Percentiles rank a stretch among this genome's conserved stretches.
Evolutionary conservation across 2,797 vertebrate genomes (phyloP).

Genomic region (Halcyon smyrnensis): DNA sequence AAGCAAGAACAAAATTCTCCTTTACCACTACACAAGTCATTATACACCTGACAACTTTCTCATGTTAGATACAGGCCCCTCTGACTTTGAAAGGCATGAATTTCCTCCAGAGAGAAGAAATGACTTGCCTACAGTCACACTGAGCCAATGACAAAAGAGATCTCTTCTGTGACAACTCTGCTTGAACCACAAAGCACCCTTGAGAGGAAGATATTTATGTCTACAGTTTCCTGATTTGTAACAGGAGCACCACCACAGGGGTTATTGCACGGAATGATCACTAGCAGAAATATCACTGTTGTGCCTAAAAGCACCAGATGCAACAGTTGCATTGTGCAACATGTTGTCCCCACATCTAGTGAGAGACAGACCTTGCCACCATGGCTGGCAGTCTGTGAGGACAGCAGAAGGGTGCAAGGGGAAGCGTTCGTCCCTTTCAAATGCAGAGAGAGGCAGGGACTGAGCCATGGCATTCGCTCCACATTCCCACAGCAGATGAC

Average conservation of each 20-base stretch:
- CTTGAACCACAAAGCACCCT: conserved; percentile 16
- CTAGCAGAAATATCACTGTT: not conserved
- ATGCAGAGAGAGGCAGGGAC: not conserved
- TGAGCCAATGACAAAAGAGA: not conserved
- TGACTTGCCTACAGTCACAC: not conserved
- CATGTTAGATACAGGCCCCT: not conserved
- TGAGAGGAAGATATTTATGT: conserved; percentile 27
- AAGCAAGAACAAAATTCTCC: not conserved
- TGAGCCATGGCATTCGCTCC: not conserved
- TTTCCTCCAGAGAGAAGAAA: not conserved
- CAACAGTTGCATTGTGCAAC: not conserved
- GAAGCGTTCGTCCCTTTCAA: not conserved
- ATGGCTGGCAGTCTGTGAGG: not conserved
- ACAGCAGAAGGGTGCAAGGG: not conserved
- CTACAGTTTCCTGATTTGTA: conserved; percentile 22
- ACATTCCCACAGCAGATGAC: not conserved
- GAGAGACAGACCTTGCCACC: not conserved
- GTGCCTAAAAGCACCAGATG: not conserved
- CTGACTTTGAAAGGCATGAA: not conserved
- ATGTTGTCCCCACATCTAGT: not conserved
- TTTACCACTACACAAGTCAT: not conserved
- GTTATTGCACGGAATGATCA: not conserved
- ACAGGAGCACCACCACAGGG: not conserved
- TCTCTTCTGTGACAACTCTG: not conserved
- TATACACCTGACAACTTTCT: not conserved